Base-by-base conservation (phyloP, 2,113 vertebrate species). In the Thunnus thynnus region DNA sequence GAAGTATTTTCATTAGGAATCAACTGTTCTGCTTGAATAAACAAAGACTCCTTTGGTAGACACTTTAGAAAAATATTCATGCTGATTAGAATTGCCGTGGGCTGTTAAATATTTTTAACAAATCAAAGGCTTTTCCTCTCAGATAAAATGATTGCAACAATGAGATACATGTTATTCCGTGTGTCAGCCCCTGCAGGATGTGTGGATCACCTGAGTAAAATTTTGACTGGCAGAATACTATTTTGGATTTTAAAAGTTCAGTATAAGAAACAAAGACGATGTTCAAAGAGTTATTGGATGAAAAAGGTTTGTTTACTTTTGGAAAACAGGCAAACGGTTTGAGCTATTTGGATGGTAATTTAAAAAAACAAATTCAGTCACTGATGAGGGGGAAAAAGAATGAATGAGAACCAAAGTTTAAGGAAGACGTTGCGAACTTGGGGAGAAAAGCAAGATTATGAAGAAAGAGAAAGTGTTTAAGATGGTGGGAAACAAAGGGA, bases 61-160 rank as follows among this genome's bases (percentile, higher is more conserved):
- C 0, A 18, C 41, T 32, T 56, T 0, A 30, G 10, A 57, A 41
- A 77, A 57, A 25, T 41, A 9, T 12, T 62, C 30, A 65, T 61
- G 73, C 65, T 14, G 76, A 62, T 80, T 83, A n/a, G 60, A 20
- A 79, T 76, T 65, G 41, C 44, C 16, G 48, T 0, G 41, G 56
- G 1, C 55, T 60, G 14, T 57, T 54, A 13, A 60, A 62, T 65
- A 62, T 41, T 80, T 83, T 79, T 44, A 82, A 8, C 47, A 10
- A 66, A 56, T 82, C 16, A 62, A 48, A 50, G 27, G 13, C 46
- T 4, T 58, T 76, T 86, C 27, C 58, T 30, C 20, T 36, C 48
- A 64, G 47, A 72, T 44, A 5, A 66, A 73, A 50, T 56, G 58
- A 70, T 47, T 7, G 17, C 71, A 72, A 48, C 25, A 7, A 20